These are phyloP conservation scores for Eubucco bourcierii DNA, from an alignment of 2,113 vertebrate species.

Conservation along the genomic window DNA sequence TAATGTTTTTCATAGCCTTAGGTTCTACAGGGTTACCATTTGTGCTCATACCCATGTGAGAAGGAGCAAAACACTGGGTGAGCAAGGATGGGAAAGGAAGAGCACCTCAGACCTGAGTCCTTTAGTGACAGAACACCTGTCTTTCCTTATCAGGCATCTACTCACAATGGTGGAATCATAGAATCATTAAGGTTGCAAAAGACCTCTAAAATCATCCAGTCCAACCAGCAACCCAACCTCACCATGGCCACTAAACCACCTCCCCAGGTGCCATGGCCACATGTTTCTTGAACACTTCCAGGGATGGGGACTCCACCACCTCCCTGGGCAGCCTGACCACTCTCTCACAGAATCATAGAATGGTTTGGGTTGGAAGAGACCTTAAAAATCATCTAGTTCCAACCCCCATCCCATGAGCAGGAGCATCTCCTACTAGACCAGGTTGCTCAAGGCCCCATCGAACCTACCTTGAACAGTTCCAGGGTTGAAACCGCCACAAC, in stretches of 20 bases:
- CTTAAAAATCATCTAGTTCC: neutral
- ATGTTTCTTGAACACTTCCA: too few relatives aligned
- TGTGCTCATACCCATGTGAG: neutral
- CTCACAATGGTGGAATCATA: neutral
- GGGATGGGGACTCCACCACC: too few relatives aligned
- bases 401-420: neutral
- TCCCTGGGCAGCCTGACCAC: too few relatives aligned
- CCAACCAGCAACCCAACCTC: neutral
- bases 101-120: neutral
- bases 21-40: neutral
- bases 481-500: neutral
- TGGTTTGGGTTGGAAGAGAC: neutral
- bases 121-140: neutral
- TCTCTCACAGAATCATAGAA: neutral
- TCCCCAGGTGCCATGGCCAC: too few relatives aligned
- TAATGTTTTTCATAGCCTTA: neutral
- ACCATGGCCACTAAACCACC: too few relatives aligned
- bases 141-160: too few relatives aligned
- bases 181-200: neutral
- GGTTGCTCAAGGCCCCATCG: neutral
- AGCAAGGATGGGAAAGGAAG: neutral
- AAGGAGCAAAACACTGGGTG: neutral
- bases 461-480: neutral
- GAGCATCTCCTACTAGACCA: neutral
- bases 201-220: neutral